These are phyloP conservation scores for Calyptomena viridis DNA, from an alignment of 2,113 vertebrate species.

Conservation along the genomic window DNA sequence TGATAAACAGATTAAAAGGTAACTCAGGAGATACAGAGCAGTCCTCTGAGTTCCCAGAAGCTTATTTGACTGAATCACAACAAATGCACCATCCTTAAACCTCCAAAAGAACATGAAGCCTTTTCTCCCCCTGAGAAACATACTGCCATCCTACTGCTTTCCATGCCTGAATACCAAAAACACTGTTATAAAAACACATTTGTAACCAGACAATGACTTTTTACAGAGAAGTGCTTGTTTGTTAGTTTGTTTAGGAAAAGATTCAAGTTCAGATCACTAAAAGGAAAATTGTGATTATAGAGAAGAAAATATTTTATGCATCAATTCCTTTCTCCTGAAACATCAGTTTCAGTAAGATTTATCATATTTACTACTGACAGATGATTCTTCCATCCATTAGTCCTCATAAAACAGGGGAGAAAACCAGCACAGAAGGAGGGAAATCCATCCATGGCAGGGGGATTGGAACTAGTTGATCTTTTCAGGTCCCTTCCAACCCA, in stretches of 20 bases:
- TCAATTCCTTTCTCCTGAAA: neutral
- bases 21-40: neutral
- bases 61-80: neutral
- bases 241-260: neutral
- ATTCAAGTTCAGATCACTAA: neutral
- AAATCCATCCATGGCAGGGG: neutral
- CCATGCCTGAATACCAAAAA: neutral
- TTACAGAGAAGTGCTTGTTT: neutral
- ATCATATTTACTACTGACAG: neutral
- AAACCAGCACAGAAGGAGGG: neutral
- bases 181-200: neutral
- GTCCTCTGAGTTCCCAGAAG: neutral
- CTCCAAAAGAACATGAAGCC: neutral
- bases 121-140: rapidly evolving
- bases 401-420: neutral
- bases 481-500: neutral
- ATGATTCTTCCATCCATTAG: neutral
- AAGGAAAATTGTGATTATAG: neutral
- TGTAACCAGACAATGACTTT: neutral
- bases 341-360: neutral
- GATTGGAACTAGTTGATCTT: neutral
- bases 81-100: neutral
- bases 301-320: neutral
- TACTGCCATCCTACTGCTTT: neutral
- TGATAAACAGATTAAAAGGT: neutral